Base-by-base conservation (phyloP, 2,888 invertebrate species). In the Phyllotreta cruciferae region DNA sequence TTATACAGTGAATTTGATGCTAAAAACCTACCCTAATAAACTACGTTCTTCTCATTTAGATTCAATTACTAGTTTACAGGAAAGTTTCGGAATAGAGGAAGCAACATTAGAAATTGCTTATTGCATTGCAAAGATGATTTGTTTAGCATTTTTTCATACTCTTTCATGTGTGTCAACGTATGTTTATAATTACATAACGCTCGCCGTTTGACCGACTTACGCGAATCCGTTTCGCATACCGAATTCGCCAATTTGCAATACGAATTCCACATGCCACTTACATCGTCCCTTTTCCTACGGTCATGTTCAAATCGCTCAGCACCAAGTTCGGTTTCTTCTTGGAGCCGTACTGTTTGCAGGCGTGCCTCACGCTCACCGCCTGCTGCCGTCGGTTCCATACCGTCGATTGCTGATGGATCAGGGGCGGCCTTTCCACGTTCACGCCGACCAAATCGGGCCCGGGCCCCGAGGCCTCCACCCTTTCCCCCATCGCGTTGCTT, bases 221-320 rank as follows among this genome's bases (percentile, higher is more conserved):
- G n/a, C n/a, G n/a, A n/a, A n/a, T n/a, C n/a, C n/a, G n/a, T n/a
- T n/a, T n/a, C n/a, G n/a, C n/a, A n/a, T n/a, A n/a, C n/a, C n/a
- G n/a, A n/a, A n/a, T n/a, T n/a, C n/a, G n/a, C n/a, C n/a, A n/a
- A n/a, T n/a, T n/a, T n/a, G n/a, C n/a, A n/a, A n/a, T n/a, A n/a
- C n/a, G n/a, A n/a, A n/a, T n/a, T n/a, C n/a, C n/a, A n/a, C n/a
- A n/a, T n/a, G n/a, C n/a, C 75, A 90, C 93, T 94, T 82, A 96
- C 96, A 96, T 96, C 69, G 94, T 93, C 75, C 96, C 96, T 82
- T 94, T 94, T 73, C 91, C 92, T 67, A 96, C 96, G 62, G 94
- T 94, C 92, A 96, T 94, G 82, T 92, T 92, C 67, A 96, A 88
- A 81, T 94, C 91, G 77, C 90, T 90, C 67, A 96, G 86, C 49